Evolutionary conservation across 2,888 invertebrate genomes (phyloP), one percentile per base, ranked within the genome.

Genomic region (Tetheella fluctuosa): DNA sequence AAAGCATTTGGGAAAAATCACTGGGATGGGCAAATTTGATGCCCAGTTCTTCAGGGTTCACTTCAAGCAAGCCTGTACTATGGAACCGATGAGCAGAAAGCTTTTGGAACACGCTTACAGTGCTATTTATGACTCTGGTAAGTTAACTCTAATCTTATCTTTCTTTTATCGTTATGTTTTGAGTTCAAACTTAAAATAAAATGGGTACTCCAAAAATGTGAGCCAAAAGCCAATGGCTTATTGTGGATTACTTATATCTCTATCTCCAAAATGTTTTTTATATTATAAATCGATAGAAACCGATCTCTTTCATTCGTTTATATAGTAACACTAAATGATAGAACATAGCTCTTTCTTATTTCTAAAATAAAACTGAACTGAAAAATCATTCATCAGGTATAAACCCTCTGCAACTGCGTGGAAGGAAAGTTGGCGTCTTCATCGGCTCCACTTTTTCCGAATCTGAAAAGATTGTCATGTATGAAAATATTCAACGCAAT

Each of bases 31-130:
- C 12, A 95, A 95, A 74, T 96, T 96, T 68, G 96, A 96, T 77
- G 94, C 95, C 0, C 93, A 94, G 4, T 96, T 95, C 77, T 96
- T 96, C 76, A 95, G 95, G 7, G 93, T 95, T 1, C 94, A 95
- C 68, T 94, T 94, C 63, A 94, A 94, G 67, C 95, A 96, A 76
- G 95, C 94, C 0, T 54, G 60, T 0, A 93, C 93, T 15, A 93
- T 96, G 91, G 95, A 96, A 74, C 95, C 96, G 0, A 94, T 95
- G 87, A 94, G 95, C 20, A 91, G 96, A 54, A 92, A 96, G 64
- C 80, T 96, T 15, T 87, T 97, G 68, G 97, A 96, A 77, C 93
- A 94, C 2, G 94, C 95, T 0, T 96, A 95, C 74, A 95, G 95
- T 72, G 95, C 95, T 39, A 93, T 96, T 48, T 93, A 95, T 60